Evolutionary conservation across 1,140 invertebrate genomes (phyloP), one percentile per base, ranked within the genome.

Genomic region (Zeugodacus cucurbitae): DNA sequence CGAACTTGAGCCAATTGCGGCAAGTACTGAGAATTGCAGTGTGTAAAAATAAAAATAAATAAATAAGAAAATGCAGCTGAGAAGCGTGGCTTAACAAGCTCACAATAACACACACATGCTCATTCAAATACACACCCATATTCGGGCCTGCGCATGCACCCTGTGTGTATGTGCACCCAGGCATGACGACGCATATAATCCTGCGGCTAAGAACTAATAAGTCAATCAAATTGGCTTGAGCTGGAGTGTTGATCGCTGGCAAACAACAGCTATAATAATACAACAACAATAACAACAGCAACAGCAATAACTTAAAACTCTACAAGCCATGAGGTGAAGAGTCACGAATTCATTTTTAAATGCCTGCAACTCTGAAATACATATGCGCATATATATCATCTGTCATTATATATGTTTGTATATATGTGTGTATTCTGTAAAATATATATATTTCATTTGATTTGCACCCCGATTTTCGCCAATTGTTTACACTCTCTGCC

Each of bases 181-280:
- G 7, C 44, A 54, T 48, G 74, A 82, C 41, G 41, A 48, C 41
- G 44, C 74, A 86, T 6, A 86, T 86, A 86, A 86, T 86, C 85
- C 85, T 86, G 85, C 85, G 85, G 85, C 85, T 86, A 86, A 86
- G 41, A 86, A 86, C 85, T 58, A 86, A 86, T 86, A 86, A 86
- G 85, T 86, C 85, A 86, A 86, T 86, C 85, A 57, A 86, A 86
- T 44, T 86, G 57, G 11, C 22, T 82, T 82, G 74, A 48, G 44
- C 48, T 82, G 14, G 10, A 54, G 74, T 82, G 41, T 82, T 82
- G 67, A 82, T 48, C 26, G 41, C 74, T 14, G 1, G 41, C 74
- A 26, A 26, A 82, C 41, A 82, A 82, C n/a, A 82, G 74, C 74
- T 82, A 54, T 44, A 82, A 82, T 48, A 82, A 62, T 62, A 62